These are phyloP conservation scores for Peromyscus californicus DNA, from an alignment of 2,113 vertebrate species.

Conservation along the genomic window DNA sequence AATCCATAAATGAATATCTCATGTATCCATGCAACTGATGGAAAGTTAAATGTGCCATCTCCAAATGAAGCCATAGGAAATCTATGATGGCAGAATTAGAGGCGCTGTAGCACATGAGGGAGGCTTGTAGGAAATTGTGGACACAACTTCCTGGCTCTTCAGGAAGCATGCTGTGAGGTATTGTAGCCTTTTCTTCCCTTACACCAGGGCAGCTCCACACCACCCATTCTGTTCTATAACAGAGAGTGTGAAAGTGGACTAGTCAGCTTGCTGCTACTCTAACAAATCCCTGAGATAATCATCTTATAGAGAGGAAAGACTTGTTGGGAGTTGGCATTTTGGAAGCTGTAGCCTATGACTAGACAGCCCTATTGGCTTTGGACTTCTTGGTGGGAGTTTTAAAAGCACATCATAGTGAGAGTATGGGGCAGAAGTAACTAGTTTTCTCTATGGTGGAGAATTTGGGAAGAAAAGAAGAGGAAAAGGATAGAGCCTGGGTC, in stretches of 20 bases:
- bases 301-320: background rate
- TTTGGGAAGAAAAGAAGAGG: too few species aligned
- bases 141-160: background rate
- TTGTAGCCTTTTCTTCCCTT: background rate
- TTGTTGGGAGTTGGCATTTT: background rate
- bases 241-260: background rate
- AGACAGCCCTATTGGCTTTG: background rate
- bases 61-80: background rate
- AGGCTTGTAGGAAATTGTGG: background rate
- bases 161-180: background rate
- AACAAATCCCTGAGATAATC: background rate
- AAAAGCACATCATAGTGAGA: too few species aligned
- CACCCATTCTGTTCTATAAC: background rate
- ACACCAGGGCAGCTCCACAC: background rate
- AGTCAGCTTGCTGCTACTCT: background rate
- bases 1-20: background rate
- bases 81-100: background rate
- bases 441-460: background rate
- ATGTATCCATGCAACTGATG: background rate
- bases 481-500: too few species aligned
- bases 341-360: background rate
- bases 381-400: background rate
- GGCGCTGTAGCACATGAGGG: background rate
- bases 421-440: background rate
- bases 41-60: background rate